Evolutionary conservation across 1,140 invertebrate species (phyloP), one percentile per base, ranked within the genome.

Genomic region (Bombyx mori): DNA sequence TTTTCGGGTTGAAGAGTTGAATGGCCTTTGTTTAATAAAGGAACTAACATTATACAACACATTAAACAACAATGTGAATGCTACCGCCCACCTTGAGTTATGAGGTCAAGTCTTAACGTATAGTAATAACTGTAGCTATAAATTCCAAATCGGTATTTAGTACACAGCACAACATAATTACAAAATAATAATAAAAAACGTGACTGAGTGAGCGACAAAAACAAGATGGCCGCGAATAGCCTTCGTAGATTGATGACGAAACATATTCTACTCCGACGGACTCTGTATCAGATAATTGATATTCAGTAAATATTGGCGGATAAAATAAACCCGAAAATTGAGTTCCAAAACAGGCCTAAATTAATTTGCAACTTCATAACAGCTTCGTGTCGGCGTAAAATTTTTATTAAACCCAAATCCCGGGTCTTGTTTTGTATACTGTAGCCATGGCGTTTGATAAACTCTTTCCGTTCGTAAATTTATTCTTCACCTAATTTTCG

Each of bases 281-380:
- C 57, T 57, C 12, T 60, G 61, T 55, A 56, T 56, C 65, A 71
- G 71, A 77, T 82, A 79, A 82, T 85, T 85, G 82, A 82, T 81
- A 82, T 79, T 77, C 75, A 68, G 79, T 80, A 79, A 82, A 82
- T 78, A 81, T 86, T 82, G 82, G 68, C 71, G 75, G 71, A 81
- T 78, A 79, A 79, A 82, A 85, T 80, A 79, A 75, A 82, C 69
- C 26, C 68, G 75, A 74, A 83, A 82, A 83, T 80, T 83, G 76
- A 82, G 77, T 82, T 83, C 73, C 75, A 73, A 75, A 75, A 80
- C 67, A 73, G 66, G 71, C 67, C 73, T 79, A 82, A 85, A 82
- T 83, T 83, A 85, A 85, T 83, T 85, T 85, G 77, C 69, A 82
- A 85, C 74, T 82, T 79, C 73, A 79, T 82, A 82, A 78, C 76